phyloP scores from a whole-genome alignment of 1,140 invertebrate species.

The Scaptomyza montana region DNA sequence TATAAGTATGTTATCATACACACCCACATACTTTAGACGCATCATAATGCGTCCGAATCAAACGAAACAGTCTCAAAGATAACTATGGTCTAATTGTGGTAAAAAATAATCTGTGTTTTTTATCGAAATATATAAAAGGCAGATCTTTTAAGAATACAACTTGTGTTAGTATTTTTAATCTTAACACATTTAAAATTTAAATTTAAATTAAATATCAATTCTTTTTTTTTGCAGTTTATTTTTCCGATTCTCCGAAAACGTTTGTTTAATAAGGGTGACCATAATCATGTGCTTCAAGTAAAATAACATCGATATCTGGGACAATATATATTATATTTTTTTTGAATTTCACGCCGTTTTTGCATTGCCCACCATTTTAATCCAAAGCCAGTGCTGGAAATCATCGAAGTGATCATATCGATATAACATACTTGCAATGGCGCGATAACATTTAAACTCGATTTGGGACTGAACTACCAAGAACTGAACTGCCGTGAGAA shows the following conservation, averaged over 20 bases:
- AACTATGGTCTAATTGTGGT: constrained; percentile 25
- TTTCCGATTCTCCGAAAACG: too few species aligned
- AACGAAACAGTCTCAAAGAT: constrained; percentile 45
- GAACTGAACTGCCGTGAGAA: too few species aligned
- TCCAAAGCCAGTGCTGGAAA: background rate
- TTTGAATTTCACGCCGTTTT: background rate
- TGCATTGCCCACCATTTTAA: background rate
- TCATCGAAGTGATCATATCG: background rate
- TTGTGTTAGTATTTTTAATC: constrained; percentile 8
- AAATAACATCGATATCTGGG: too few species aligned
- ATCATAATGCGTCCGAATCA: constrained; percentile 7
- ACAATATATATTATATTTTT: background rate
- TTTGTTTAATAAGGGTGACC: too few species aligned
- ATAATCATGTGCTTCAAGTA: too few species aligned
- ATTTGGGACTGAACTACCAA: too few species aligned
- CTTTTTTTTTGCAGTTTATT: too few species aligned
- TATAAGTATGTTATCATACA: constrained; percentile 60
- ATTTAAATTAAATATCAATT: too few species aligned
- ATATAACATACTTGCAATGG: too few species aligned
- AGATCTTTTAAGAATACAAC: constrained; percentile 20
- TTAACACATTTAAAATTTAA: too few species aligned
- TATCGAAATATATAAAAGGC: constrained; percentile 22
- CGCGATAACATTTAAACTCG: too few species aligned
- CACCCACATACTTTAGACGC: constrained; percentile 26
- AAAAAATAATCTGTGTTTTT: constrained; percentile 34